Percentiles rank a stretch among this genome's conserved stretches.
Conservation (phyloP, 2,113 vertebrate genomes). For the Syngnathus floridae region DNA sequence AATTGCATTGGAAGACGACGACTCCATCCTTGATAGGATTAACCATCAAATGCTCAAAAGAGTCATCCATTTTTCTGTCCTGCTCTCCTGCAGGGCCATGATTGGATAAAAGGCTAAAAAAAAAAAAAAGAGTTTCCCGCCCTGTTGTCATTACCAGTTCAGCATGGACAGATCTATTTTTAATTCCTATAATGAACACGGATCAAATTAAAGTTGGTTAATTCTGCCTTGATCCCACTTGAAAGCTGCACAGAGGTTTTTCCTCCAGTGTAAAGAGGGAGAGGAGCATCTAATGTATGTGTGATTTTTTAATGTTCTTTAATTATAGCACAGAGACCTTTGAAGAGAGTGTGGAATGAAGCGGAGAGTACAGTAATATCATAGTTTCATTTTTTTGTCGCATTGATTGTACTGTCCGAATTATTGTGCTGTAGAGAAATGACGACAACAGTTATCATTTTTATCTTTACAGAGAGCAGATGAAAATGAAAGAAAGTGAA, state of each 20-base stretch:
- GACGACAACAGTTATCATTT: neutral
- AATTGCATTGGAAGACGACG: constrained; percentile 58
- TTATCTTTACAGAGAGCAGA: neutral
- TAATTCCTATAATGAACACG: constrained; percentile 59
- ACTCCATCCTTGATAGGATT: constrained; percentile 64
- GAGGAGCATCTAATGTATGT: constrained; percentile 46
- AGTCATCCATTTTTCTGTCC: constrained; percentile 67
- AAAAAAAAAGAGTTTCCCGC: constrained; percentile 40
- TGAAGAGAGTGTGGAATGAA: constrained; percentile 8
- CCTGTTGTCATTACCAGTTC: constrained; percentile 62
- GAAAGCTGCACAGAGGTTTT: constrained; percentile 48
- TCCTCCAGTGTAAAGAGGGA: constrained; percentile 36
- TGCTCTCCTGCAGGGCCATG: constrained; percentile 46
- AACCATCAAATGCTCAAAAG: constrained; percentile 59
- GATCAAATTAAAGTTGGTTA: constrained; percentile 50
- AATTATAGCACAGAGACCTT: constrained; percentile 51
- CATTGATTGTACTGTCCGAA: neutral
- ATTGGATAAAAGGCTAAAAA: constrained; percentile 54
- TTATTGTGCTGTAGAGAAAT: neutral
- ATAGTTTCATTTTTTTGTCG: neutral
- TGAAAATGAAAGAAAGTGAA: neutral
- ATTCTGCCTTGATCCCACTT: constrained; percentile 59
- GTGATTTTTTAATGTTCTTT: constrained; percentile 38
- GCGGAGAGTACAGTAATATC: constrained; percentile 3
- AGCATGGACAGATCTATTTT: constrained; percentile 60